phyloP scores from a whole-genome alignment of 2,888 invertebrate genomes.

The Desoria tigrina region DNA sequence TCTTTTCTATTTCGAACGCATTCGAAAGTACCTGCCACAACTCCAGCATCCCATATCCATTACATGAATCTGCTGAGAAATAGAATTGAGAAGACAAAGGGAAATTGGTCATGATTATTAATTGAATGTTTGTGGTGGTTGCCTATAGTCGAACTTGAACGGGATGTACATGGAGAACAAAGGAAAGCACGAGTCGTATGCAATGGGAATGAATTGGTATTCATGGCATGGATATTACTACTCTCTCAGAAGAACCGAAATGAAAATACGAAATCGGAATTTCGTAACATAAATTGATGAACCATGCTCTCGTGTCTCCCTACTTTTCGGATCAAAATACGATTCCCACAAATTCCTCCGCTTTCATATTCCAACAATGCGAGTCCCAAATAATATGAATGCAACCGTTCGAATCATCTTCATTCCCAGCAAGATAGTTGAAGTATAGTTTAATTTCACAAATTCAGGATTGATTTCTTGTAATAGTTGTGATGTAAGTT shows the following conservation, averaged over 20 bases:
- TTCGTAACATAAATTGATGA: neutral
- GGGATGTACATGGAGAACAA: slow-evolving; percentile 53
- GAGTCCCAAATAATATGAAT: neutral
- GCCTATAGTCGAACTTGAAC: slow-evolving; percentile 54
- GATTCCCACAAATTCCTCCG: neutral
- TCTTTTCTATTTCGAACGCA: too few species aligned
- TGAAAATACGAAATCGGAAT: slow-evolving; percentile 54
- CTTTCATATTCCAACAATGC: neutral
- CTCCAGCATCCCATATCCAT: too few species aligned
- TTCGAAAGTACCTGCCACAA: too few species aligned
- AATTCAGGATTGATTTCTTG: too few species aligned
- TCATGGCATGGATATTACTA: slow-evolving; percentile 55
- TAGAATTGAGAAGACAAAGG: too few species aligned
- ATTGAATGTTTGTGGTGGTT: neutral
- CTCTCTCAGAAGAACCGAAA: slow-evolving; percentile 54
- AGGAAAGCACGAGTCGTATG: slow-evolving; percentile 49
- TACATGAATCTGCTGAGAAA: too few species aligned
- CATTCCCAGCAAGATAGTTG: too few species aligned
- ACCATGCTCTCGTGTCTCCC: neutral
- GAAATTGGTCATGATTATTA: too few species aligned
- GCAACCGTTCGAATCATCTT: neutral
- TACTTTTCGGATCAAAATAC: neutral
- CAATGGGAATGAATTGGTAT: slow-evolving; percentile 55
- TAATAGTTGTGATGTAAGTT: too few species aligned
- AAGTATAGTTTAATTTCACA: too few species aligned